Base-by-base conservation (phyloP, 2,797 vertebrate species). In the Alcedo atthis region DNA sequence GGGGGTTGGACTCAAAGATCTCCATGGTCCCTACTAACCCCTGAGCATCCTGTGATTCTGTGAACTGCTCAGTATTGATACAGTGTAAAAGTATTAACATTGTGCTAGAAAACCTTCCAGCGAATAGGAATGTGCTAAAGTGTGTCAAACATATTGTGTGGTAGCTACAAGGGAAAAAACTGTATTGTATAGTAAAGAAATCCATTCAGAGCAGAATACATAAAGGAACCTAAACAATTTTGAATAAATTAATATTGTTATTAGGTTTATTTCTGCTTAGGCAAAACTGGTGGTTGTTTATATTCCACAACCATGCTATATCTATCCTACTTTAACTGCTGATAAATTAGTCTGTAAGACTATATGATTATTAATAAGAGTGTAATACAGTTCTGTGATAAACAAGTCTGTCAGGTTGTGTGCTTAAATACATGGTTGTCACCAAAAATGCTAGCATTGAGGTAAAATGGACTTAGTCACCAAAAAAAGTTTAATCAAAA, bases 61-160 rank as follows among this genome's bases (percentile, higher is more conserved):
- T 37, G 37, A 37, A 37, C 64, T 94, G 59, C 94, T 97, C 89
- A 92, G n/a, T 95, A 93, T 45, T 94, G 66, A 88, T 83, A 78
- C 62, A 87, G 17, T 55, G 24, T 88, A 58, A 91, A 96, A 90
- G 69, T 94, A 86, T 61, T 92, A 51, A 96, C 82, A 78, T 26
- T 91, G 40, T 70, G 40, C 51, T 78, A 84, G 69, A 92, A 94
- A 70, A 70, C 33, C 35, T 67, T 67, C 20, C 42, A 51, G 55
- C 77, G 67, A 92, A 90, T 63, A 61, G n/a, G 28, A 82, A 48
- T 33, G 57, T 5, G 1, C 18, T 57, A 53, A 9, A 82, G 17
- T 8, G 77, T 85, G 67, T 74, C 51, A 74, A 67, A 58, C 15
- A 15, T 89, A 58, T 5, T 4, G 4, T 67, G 8, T 28, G 61